Evolutionary conservation across 1,140 invertebrate species (phyloP), one percentile per base, ranked within the genome.

Genomic region (Saccostrea echinata): DNA sequence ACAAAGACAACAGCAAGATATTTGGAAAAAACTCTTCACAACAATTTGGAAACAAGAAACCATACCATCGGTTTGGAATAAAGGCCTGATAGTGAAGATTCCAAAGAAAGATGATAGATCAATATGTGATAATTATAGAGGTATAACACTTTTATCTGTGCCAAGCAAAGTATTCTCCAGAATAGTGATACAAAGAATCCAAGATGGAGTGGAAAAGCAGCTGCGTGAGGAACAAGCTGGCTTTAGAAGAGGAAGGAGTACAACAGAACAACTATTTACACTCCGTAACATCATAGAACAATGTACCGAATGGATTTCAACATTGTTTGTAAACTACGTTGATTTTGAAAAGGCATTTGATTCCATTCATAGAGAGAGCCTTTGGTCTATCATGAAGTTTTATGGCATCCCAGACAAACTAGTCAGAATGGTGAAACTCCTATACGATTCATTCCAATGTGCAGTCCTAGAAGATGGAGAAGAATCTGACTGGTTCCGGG

Each of bases 181-280:
- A 68, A 33, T 85, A 3, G 68, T 86, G 84, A 76, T 86, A 43
- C 35, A 43, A 43, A 43, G 2, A 6, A 43, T 43, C 35, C 64
- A 76, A 11, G 82, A 85, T 51, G 84, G 55, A 80, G 85, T 86
- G 30, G 86, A 90, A 76, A 84, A 81, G 43, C 35, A 84, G 18
- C 55, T 85, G 9, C 21, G 84, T 24, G 27, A 51, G 57, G 64
- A 86, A 33, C 55, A 88, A 85, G 85, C 82, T 18, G 83, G 85
- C 12, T 90, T 89, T 52, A 33, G 90, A 43, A 86, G 12, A n/a
- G 85, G 87, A 27, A 86, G 87, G 88, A 52, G 61, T n/a, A n/a
- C n/a, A n/a, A n/a, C n/a, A n/a, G n/a, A n/a, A n/a, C n/a, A n/a
- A n/a, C n/a, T n/a, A 33, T 81, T 86, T 53, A 87, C 86, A 18